phyloP scores from a whole-genome alignment of 2,113 vertebrate genomes.

The Toxostoma redivivum region DNA sequence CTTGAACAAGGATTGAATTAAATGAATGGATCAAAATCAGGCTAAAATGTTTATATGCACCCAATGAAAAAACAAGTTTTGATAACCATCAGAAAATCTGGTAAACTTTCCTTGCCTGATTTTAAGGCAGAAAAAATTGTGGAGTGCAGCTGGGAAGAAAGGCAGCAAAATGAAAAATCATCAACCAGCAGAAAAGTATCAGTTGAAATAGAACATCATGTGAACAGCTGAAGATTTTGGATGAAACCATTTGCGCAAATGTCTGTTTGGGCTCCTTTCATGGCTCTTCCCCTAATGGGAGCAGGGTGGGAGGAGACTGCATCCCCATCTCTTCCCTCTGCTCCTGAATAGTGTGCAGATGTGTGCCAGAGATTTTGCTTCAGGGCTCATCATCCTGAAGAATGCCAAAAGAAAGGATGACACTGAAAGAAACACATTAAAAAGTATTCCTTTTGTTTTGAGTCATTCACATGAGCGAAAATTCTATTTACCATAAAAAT shows the following conservation, averaged over 20 bases:
- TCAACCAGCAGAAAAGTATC: not conserved
- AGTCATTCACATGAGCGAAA: not conserved
- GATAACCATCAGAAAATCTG: not conserved
- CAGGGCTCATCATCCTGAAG: not conserved
- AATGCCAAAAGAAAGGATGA: not conserved
- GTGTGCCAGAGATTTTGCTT: not conserved
- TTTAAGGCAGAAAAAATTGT: not conserved
- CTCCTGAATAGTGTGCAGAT: not conserved
- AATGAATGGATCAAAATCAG: not conserved
- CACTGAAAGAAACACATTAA: not conserved
- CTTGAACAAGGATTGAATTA: not conserved
- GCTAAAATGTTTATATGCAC: not conserved
- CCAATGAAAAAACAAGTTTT: not conserved
- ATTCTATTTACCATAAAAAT: not conserved
- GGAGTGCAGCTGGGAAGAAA: not conserved
- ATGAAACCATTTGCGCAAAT: not conserved
- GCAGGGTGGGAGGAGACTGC: not conserved
- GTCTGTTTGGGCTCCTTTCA: not conserved
- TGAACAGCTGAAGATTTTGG: not conserved
- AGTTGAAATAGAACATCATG: not conserved
- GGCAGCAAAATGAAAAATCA: not conserved
- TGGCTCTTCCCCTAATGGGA: not conserved
- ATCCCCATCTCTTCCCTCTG: not conserved
- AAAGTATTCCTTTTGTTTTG: not conserved
- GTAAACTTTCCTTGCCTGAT: not conserved